Evolutionary conservation across 2,113 vertebrate genomes (phyloP).

Genomic region (Rutilus rutilus): DNA sequence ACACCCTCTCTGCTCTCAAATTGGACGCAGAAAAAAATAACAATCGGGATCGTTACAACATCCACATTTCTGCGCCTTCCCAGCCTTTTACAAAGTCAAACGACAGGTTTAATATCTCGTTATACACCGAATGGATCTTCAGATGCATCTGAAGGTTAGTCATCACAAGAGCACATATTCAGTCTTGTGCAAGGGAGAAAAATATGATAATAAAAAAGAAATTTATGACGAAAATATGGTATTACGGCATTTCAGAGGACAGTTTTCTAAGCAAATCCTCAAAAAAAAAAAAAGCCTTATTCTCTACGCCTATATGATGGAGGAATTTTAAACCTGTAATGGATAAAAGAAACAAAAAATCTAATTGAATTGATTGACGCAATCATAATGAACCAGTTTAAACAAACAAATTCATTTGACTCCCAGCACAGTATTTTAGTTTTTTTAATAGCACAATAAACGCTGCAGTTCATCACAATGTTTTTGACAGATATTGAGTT

Average conservation of each 20-base stretch:
- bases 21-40: constrained; percentile 62
- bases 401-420: neutral
- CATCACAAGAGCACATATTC: constrained; percentile 27
- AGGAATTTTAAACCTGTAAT: constrained; percentile 22
- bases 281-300: neutral
- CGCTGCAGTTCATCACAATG: neutral
- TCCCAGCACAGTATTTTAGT: neutral
- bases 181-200: neutral
- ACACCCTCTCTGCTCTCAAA: constrained; percentile 63
- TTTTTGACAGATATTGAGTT: neutral
- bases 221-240: neutral
- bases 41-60: constrained; percentile 46
- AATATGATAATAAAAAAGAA: neutral
- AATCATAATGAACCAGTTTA: neutral
- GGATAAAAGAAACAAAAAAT: neutral
- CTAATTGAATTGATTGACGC: neutral
- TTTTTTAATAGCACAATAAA: neutral
- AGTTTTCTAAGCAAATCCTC: neutral
- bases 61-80: constrained; percentile 38
- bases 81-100: constrained; percentile 17
- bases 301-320: neutral
- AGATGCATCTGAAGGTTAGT: constrained; percentile 23
- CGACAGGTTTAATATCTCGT: neutral
- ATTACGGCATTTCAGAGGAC: neutral
- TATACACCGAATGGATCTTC: neutral